Percentiles rank a stretch among this genome's conserved stretches.
phyloP scores from a whole-genome alignment of 1,140 invertebrate genomes.

The Sesamia nonagrioides region DNA sequence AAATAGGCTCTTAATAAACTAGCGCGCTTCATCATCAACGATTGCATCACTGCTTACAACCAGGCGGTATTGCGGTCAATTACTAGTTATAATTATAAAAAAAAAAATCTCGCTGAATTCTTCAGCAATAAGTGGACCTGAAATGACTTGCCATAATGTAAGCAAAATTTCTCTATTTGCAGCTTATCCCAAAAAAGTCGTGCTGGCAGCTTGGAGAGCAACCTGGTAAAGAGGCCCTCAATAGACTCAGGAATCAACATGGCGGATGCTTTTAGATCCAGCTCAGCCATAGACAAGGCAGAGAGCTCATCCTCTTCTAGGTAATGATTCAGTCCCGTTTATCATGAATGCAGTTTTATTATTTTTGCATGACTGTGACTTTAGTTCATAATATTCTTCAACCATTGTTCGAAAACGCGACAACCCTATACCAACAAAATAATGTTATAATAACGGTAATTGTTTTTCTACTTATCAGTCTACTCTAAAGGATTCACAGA shows the following conservation, averaged over 20 bases:
- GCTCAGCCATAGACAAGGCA: slow-evolving; percentile 74
- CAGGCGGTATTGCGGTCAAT: too few species aligned
- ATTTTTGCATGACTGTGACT: slow-evolving; percentile 23
- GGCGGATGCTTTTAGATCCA: slow-evolving; percentile 86
- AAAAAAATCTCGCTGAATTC: too few species aligned
- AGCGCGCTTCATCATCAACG: too few species aligned
- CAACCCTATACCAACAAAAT: slow-evolving; percentile 7
- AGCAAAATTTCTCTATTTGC: slow-evolving; percentile 57
- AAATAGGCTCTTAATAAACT: too few species aligned
- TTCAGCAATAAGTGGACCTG: too few species aligned
- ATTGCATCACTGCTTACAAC: too few species aligned
- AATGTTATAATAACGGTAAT: background rate
- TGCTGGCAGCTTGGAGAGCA: slow-evolving; percentile 81
- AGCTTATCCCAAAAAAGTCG: slow-evolving; percentile 80
- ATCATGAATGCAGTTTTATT: background rate
- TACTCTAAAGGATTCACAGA: background rate
- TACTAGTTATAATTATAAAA: too few species aligned
- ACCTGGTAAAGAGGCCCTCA: slow-evolving; percentile 92
- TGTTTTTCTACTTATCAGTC: background rate
- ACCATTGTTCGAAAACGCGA: slow-evolving; percentile 11
- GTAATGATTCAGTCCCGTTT: slow-evolving; percentile 51
- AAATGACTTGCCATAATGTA: too few species aligned
- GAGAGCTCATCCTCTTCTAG: slow-evolving; percentile 72
- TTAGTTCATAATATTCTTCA: background rate
- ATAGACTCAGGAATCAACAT: slow-evolving; percentile 95